These are phyloP conservation scores for Geodia barretti DNA, from an alignment of 37 sponge, comb jelly and placozoan species.

Conservation along the genomic window DNA sequence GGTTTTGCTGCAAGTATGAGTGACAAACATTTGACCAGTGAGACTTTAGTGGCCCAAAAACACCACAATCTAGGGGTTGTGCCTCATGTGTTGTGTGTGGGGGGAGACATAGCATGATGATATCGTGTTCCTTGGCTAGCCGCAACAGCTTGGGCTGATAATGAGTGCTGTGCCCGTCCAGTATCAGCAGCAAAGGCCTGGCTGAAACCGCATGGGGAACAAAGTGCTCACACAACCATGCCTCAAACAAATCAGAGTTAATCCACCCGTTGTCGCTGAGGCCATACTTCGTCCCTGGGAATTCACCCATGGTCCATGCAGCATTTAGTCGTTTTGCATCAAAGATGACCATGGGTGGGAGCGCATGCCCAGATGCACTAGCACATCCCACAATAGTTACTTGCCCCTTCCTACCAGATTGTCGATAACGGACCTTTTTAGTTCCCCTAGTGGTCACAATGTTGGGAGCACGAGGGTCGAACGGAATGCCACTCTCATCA, in stretches of 20 bases:
- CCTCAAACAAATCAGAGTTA: constrained; percentile 14
- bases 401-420: constrained; percentile 31
- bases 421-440: constrained; percentile 14
- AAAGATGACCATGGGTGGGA: constrained; percentile 46
- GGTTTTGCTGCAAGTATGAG: constrained; percentile 1
- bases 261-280: constrained; percentile 35
- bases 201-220: not conserved
- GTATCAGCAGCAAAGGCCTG: constrained; percentile 25
- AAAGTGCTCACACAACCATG: constrained; percentile 21
- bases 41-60: constrained; percentile 23
- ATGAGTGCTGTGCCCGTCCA: constrained; percentile 38
- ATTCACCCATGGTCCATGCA: constrained; percentile 24
- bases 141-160: constrained; percentile 20
- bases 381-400: constrained; percentile 40
- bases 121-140: constrained; percentile 2
- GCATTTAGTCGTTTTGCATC: constrained; percentile 29
- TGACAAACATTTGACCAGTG: constrained; percentile 32
- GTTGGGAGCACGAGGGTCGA: constrained; percentile 11
- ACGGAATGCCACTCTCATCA: constrained; percentile 56
- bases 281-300: constrained; percentile 29
- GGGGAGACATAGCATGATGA: constrained; percentile 15
- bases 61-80: constrained; percentile 28
- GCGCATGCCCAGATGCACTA: constrained; percentile 21
- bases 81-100: constrained; percentile 38
- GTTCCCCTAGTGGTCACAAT: constrained; percentile 17